phyloP scores from a whole-genome alignment of 2,113 vertebrate genomes.

The Anseranas semipalmata region DNA sequence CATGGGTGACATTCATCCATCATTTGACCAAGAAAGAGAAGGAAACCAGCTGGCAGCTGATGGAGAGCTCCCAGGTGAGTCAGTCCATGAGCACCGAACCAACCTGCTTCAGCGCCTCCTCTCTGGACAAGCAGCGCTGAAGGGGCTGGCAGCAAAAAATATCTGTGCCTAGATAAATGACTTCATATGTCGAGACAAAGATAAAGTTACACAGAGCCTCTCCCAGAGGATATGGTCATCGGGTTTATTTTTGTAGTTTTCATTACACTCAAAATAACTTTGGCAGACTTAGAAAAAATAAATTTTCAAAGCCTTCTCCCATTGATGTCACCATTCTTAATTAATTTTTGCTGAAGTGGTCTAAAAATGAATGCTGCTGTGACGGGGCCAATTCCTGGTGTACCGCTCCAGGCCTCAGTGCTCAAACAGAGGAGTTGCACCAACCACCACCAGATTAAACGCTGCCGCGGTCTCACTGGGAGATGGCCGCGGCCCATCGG shows the following conservation, averaged over 20 bases:
- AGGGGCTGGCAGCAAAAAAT: conserved; percentile 10
- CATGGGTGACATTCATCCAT: background rate
- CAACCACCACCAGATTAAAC: background rate
- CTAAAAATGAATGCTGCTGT: background rate
- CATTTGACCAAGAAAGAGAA: background rate
- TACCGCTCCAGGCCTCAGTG: background rate
- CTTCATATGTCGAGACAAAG: conserved; percentile 48
- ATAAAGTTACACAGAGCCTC: conserved; percentile 60
- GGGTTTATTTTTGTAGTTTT: conserved; percentile 67
- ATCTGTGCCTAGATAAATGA: conserved; percentile 33
- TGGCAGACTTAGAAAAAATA: conserved; percentile 57
- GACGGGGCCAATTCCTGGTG: background rate
- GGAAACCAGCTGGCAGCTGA: background rate
- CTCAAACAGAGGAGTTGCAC: background rate
- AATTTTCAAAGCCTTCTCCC: conserved; percentile 41
- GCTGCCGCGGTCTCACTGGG: background rate
- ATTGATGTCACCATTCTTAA: conserved; percentile 63
- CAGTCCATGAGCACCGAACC: background rate
- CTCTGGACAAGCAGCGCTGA: background rate
- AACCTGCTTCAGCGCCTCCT: background rate
- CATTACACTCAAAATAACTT: conserved; percentile 65
- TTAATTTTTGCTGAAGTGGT: conserved; percentile 54
- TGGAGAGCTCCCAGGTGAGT: background rate
- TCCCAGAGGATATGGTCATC: conserved; percentile 32
- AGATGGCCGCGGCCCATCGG: background rate